phyloP scores from a whole-genome alignment of 2,113 vertebrate species.

The Oreochromis spilurus region DNA sequence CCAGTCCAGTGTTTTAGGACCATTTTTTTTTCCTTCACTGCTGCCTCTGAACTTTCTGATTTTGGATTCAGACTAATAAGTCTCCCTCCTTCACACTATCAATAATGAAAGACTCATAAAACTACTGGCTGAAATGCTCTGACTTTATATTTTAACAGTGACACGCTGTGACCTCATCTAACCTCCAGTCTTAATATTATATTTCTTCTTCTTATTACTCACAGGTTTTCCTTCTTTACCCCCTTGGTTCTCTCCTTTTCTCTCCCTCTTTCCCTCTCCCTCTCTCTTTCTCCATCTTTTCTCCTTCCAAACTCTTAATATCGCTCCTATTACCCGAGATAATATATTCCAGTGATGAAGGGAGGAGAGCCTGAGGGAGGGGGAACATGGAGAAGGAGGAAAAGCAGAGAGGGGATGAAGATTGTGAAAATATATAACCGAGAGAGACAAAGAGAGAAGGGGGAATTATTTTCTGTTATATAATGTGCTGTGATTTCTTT shows the following conservation, averaged over 20 bases:
- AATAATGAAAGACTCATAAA: conserved; percentile 73
- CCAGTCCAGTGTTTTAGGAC: conserved; percentile 21
- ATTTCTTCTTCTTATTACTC: conserved; percentile 62
- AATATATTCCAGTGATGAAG: conserved; percentile 59
- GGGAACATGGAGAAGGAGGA: conserved; percentile 26
- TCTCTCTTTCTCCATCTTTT: neutral
- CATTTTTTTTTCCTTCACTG: conserved; percentile 7
- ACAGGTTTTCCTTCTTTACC: conserved; percentile 27
- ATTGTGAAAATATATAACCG: conserved; percentile 60
- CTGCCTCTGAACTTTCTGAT: conserved; percentile 46
- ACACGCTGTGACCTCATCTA: conserved; percentile 48
- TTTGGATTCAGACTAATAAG: conserved; percentile 64
- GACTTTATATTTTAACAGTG: conserved; percentile 64
- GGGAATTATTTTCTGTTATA: conserved; percentile 52
- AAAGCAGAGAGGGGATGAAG: conserved; percentile 25
- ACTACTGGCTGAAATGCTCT: conserved; percentile 51
- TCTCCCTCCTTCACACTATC: conserved; percentile 47
- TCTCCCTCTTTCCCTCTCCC: neutral
- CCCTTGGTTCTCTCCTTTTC: neutral
- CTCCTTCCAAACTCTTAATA: conserved; percentile 41
- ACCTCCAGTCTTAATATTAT: conserved; percentile 68
- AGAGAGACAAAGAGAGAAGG: conserved; percentile 42
- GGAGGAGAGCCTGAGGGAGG: conserved; percentile 46
- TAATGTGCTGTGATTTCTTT: conserved; percentile 44
- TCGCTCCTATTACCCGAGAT: conserved; percentile 50